Evolutionary conservation across 2,888 invertebrate species (phyloP).

Genomic region (Patella ulyssiponensis): DNA sequence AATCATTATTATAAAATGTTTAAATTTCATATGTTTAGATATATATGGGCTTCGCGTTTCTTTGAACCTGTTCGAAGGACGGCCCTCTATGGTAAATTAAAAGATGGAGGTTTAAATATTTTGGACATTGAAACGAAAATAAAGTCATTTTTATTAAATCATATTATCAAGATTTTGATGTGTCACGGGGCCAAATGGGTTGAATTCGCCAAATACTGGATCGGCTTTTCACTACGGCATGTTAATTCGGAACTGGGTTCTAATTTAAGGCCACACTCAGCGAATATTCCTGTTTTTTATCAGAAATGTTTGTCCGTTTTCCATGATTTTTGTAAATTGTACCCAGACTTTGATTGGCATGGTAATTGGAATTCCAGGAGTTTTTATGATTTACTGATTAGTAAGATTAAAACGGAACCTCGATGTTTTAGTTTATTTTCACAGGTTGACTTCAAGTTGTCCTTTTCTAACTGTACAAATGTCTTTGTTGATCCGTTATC

Average conservation of each 20-base stretch:
- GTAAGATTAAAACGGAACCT: neutral
- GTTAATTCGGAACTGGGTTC: conserved; percentile 16
- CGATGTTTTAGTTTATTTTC: neutral
- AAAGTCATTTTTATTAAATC: conserved; percentile 20
- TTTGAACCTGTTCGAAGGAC: conserved; percentile 18
- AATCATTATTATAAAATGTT: neutral
- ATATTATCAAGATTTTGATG: conserved; percentile 27
- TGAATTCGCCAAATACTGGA: conserved; percentile 28
- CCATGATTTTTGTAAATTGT: neutral
- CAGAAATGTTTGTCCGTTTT: conserved; percentile 16
- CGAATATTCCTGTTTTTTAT: conserved; percentile 26
- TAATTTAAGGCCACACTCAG: conserved; percentile 31
- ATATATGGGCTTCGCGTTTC: neutral
- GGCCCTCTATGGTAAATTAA: conserved; percentile 24
- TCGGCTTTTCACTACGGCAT: conserved; percentile 24
- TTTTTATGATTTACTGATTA: conserved; percentile 8
- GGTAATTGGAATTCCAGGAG: neutral
- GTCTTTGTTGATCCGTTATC: neutral
- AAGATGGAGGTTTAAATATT: conserved; percentile 26
- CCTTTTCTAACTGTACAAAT: neutral
- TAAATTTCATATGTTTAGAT: conserved; percentile 5
- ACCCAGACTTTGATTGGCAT: conserved; percentile 3
- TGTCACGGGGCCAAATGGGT: conserved; percentile 26
- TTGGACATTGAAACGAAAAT: conserved; percentile 24
- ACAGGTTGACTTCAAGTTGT: neutral